Base-by-base conservation (phyloP, 1,140 invertebrate genomes). In the Drosophila bifasciata region DNA sequence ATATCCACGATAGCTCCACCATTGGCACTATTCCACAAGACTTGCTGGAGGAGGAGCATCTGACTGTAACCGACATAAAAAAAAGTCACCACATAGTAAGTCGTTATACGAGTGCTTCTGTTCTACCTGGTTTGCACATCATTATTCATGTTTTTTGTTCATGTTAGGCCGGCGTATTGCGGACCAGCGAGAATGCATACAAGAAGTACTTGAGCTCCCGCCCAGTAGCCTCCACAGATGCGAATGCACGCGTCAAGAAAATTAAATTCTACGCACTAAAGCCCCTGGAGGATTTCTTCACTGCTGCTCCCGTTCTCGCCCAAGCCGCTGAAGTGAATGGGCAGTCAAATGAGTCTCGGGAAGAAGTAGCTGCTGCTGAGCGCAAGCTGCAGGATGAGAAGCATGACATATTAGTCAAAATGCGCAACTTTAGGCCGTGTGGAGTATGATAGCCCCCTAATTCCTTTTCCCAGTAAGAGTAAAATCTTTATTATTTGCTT, bases 161-260 rank as follows among this genome's bases (percentile, higher is more conserved):
- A 21, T 13, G 17, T 28, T 46, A 97, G 96, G 91, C 92, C 52
- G 95, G 95, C 67, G 94, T 97, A 90, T 92, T 93, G 63, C 94
- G 95, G 61, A 96, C 97, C 0, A 95, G 96, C 69, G 93, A 93
- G 8, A 99, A 99, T 91, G 98, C 96, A 2, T 98, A 97, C 92
- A 95, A 96, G 79, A 96, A 98, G 73, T 99, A 99, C 92, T 76
- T 97, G 0, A 94, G 94, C 77, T 98, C 98, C 39, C 93, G 98
- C 61, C 97, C 97, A 28, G 93, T 94, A 3, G 96, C 99, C 0
- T 98, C 98, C 0, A 92, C 93, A 2, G 98, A 99, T 91, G 98
- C 97, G 62, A 96, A 98, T 59, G 95, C 95, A 75, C 93, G 97
- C 59, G 94, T 96, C 1, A 99, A 94, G 69, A 74, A 74, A 16